phyloP scores from a whole-genome alignment of 1,140 invertebrate species.

The Euwallacea fornicatus region DNA sequence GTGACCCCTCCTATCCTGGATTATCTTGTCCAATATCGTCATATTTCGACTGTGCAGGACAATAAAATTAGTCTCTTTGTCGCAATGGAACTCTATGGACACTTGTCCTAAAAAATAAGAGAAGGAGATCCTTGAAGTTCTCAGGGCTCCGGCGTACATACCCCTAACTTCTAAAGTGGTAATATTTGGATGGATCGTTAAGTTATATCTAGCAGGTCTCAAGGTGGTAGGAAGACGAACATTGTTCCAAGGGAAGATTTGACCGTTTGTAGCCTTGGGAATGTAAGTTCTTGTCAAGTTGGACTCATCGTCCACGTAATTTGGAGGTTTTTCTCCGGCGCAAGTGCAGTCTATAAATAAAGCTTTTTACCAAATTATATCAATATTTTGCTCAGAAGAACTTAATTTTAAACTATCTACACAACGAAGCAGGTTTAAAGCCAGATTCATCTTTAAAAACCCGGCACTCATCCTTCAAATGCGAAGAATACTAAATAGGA shows the following conservation, averaged over 20 bases:
- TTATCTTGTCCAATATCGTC: conserved; percentile 80
- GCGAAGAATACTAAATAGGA: too few species aligned
- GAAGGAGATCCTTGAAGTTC: neutral
- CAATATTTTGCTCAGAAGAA: neutral
- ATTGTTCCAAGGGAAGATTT: conserved; percentile 88
- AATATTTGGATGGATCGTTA: conserved; percentile 91
- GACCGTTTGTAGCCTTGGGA: conserved; percentile 73
- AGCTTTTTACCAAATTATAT: conserved; percentile 29
- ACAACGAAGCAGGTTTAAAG: neutral
- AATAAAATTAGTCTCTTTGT: conserved; percentile 83
- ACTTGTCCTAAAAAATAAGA: conserved; percentile 69
- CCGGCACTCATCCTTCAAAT: too few species aligned
- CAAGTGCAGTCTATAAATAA: conserved; percentile 67
- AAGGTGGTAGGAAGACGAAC: conserved; percentile 80
- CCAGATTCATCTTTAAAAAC: neutral
- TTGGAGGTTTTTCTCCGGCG: conserved; percentile 66
- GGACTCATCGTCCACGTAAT: conserved; percentile 63
- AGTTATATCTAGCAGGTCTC: conserved; percentile 81
- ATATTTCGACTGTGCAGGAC: conserved; percentile 89
- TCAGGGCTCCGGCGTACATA: conserved; percentile 50
- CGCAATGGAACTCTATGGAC: conserved; percentile 80
- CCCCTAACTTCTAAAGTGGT: conserved; percentile 86
- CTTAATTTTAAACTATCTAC: too few species aligned
- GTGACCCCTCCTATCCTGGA: conserved; percentile 72
- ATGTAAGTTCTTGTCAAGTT: conserved; percentile 60